A percentile compares a stretch with the other conserved stretches of the same genome.
Conservation (phyloP, 2,888 invertebrate genomes). For the Bedellia somnulentella region DNA sequence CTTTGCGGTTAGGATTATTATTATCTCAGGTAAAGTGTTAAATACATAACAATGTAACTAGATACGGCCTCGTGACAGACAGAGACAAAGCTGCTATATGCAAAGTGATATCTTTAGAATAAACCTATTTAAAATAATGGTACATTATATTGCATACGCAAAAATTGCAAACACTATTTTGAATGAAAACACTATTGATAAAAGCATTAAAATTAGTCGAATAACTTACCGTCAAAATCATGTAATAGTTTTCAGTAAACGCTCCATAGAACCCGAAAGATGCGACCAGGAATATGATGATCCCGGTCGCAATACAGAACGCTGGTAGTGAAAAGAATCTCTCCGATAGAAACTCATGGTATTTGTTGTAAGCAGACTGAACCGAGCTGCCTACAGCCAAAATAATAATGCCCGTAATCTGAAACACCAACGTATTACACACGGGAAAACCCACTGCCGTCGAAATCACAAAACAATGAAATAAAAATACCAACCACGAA, state of each 20-base stretch:
- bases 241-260: conserved; percentile 78
- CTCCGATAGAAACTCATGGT: conserved; percentile 67
- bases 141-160: no score
- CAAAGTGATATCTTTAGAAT: no score
- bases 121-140: no score
- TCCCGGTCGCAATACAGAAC: conserved; percentile 70
- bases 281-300: conserved; percentile 74
- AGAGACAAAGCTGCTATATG: no score
- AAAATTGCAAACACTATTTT: no score
- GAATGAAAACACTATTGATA: not conserved
- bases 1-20: no score
- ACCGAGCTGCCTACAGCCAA: conserved; percentile 74
- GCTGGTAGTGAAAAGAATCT: conserved; percentile 75
- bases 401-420: conserved; percentile 81
- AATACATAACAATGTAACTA: no score
- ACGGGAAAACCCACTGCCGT: no score
- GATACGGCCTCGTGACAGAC: no score
- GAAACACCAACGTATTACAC: conserved; percentile 20
- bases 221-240: conserved; percentile 72
- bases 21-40: no score
- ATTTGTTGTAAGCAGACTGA: conserved; percentile 65
- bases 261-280: conserved; percentile 91
- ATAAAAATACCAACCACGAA: conserved; percentile 55
- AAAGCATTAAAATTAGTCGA: not conserved
- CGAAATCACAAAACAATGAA: no score